Evolutionary conservation across 2,113 vertebrate species (phyloP), one percentile per base, ranked within the genome.

Genomic region (Uria lomvia): DNA sequence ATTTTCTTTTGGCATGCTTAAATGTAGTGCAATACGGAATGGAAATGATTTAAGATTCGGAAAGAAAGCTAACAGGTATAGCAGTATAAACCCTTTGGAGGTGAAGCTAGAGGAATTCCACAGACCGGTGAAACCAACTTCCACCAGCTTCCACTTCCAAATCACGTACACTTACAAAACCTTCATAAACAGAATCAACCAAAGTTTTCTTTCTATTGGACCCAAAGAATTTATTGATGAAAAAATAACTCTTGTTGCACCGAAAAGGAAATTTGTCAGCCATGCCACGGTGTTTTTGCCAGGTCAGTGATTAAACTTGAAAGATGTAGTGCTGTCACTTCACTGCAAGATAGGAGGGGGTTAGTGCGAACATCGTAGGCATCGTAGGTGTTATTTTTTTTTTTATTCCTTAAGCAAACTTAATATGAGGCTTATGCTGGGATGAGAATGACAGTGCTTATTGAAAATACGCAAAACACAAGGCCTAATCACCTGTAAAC

Each of bases 401-500:
- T 49, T 95, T 71, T 52, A 34, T 43, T 93, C 22, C 62, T 89
- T 87, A 94, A 91, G 24, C 17, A 91, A 92, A 84, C 52, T 78
- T 78, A 94, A 36, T 80, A 78, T 29, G 58, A 93, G 30, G 42
- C 8, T 93, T 75, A 75, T 78, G 72, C 83, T 89, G 88, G 43
- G 83, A 65, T 78, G 34, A 84, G 73, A 94, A 88, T 74, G 66
- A 65, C 63, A 74, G 20, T 75, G 52, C 42, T 86, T 92, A 80
- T 74, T 90, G 66, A 74, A 83, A 93, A 91, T 60, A 62, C 62
- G 60, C 68, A 95, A 94, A 90, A 77, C 34, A 71, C 40, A 74
- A 86, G 47, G 36, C n/a, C 50, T 93, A 94, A 90, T 94, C 90
- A 90, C 70, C 76, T 96, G 60, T 86, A 81, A 83, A 80, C 50